phyloP scores from a whole-genome alignment of 2,888 invertebrate species.

The Furcula furcula region DNA sequence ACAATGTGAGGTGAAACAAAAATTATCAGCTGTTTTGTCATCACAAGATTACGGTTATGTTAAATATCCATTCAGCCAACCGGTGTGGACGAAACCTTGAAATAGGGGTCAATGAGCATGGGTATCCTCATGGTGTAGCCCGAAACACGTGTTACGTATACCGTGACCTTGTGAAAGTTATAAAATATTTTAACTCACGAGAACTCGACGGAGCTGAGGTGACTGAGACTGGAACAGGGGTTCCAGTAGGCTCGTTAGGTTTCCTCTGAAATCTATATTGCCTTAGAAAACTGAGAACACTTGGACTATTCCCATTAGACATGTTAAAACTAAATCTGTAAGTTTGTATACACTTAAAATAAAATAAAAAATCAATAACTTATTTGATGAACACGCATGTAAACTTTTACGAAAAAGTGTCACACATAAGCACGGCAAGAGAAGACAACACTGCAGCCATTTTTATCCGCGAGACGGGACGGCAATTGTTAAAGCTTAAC shows the following conservation, averaged over 20 bases:
- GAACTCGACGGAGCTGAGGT: constrained; percentile 59
- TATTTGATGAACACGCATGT: constrained; percentile 31
- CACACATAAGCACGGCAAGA: constrained; percentile 52
- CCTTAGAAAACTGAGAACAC: constrained; percentile 83
- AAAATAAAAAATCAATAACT: constrained; percentile 29
- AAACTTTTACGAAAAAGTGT: constrained; percentile 52
- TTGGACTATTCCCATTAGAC: constrained; percentile 79
- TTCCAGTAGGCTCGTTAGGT: constrained; percentile 59
- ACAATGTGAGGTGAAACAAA: too few relatives aligned
- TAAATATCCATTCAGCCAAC: constrained; percentile 9
- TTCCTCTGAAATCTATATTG: constrained; percentile 87
- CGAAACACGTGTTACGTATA: constrained; percentile 39
- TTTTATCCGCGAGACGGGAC: constrained; percentile 74
- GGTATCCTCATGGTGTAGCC: constrained; percentile 31
- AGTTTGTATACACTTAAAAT: constrained; percentile 26
- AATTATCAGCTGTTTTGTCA: not conserved
- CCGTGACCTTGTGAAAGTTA: constrained; percentile 11
- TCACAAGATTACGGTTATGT: constrained; percentile 4
- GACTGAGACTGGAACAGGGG: constrained; percentile 56
- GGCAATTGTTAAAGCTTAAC: constrained; percentile 22
- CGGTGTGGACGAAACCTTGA: constrained; percentile 37
- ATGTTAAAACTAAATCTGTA: constrained; percentile 42
- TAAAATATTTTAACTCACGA: constrained; percentile 52
- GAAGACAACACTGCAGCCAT: constrained; percentile 74
- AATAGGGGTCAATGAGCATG: constrained; percentile 42